Base-by-base conservation (phyloP, 1,140 invertebrate genomes). In the Bombus waltoni region DNA sequence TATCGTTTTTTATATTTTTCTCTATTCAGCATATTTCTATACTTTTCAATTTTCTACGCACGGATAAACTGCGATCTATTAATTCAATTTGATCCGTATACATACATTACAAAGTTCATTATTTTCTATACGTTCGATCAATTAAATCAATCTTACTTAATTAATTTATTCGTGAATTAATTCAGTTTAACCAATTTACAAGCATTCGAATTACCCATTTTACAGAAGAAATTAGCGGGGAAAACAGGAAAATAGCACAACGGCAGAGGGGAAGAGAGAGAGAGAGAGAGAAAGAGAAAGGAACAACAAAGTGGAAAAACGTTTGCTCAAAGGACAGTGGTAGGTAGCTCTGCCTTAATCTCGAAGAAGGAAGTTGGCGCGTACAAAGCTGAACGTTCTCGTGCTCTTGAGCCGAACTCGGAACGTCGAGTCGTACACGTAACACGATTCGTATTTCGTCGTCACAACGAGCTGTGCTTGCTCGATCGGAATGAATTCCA, bases 401-500 rank as follows among this genome's bases (percentile, higher is more conserved):
- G 35, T 62, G 71, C 65, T 76, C 57, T 15, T 44, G n/a, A 72
- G 28, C 57, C 71, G 35, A 86, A 85, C 81, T 83, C 87, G 57
- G 74, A 65, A 78, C 68, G 72, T 76, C 80, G 70, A 79, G 73
- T 87, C 81, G 65, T 73, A 84, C 83, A 89, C 88, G 85, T 87
- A 88, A 87, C 81, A 72, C 77, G 85, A 70, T 89, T 81, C 81
- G 70, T 89, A 83, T 80, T 85, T 85, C 76, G 76, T 87, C 82
- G 86, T 85, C 86, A 78, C 59, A 87, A 89, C 83, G 88, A 83
- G 88, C 73, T 77, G 77, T 82, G 88, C 85, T 75, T 87, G 85
- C 86, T 89, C 88, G 35, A 75, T 89, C 81, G 88, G 85, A 90
- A 90, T 83, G 88, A 87, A 90, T 87, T 84, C 81, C 77, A 87